These are phyloP conservation scores for Drosophila emarginata DNA, from an alignment of 2,888 invertebrate species.

Conservation along the genomic window DNA sequence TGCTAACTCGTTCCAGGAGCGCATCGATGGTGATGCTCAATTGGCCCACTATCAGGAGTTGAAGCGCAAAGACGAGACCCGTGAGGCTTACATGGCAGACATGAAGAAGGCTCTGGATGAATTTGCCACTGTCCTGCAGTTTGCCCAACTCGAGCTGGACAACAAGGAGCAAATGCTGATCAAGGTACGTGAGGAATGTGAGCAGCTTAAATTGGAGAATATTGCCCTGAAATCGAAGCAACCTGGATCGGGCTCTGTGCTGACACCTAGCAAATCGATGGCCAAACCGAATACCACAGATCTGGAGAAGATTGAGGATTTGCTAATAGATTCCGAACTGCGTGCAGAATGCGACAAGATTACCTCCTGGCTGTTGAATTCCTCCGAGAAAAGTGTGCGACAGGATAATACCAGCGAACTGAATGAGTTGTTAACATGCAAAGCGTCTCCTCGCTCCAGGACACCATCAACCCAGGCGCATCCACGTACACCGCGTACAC, in stretches of 20 bases:
- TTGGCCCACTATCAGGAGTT: constrained; percentile 81
- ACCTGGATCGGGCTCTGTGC: constrained; percentile 52
- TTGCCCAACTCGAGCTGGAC: constrained; percentile 81
- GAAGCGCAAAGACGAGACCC: constrained; percentile 81
- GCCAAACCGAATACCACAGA: constrained; percentile 77
- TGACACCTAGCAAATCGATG: constrained; percentile 67
- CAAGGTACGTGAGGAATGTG: constrained; percentile 80
- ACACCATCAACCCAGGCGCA: constrained; percentile 66
- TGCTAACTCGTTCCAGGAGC: constrained; percentile 82
- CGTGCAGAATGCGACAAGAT: constrained; percentile 81
- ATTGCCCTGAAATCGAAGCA: constrained; percentile 81
- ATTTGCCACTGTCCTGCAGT: constrained; percentile 82
- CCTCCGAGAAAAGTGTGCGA: constrained; percentile 75
- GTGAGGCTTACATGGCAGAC: constrained; percentile 82
- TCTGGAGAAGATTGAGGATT: constrained; percentile 78
- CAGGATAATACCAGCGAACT: constrained; percentile 74
- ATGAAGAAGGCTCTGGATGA: constrained; percentile 82
- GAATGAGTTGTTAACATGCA: constrained; percentile 69
- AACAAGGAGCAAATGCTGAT: constrained; percentile 80
- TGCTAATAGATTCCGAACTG: constrained; percentile 78
- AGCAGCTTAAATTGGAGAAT: constrained; percentile 81
- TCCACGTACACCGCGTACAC: constrained; percentile 61
- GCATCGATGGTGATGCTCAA: constrained; percentile 81
- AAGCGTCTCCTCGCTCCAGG: constrained; percentile 47
- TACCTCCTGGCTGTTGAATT: constrained; percentile 78